phyloP scores from a whole-genome alignment of 1,140 invertebrate species.

The Idris sp. region DNA sequence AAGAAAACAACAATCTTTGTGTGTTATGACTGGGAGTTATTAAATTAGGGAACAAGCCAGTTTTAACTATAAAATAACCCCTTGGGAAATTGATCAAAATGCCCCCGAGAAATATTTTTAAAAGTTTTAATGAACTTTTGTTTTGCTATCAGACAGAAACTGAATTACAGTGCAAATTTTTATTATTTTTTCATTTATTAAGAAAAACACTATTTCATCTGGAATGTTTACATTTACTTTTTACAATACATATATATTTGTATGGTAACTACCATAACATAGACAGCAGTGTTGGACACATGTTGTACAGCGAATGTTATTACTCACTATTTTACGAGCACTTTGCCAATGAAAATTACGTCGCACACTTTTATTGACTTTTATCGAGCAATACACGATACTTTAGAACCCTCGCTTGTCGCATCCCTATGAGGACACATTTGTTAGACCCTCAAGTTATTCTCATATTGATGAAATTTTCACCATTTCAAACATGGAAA shows the following conservation, averaged over 20 bases:
- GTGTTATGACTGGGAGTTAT: too few species aligned
- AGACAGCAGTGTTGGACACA: slow-evolving; percentile 39
- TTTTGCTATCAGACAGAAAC: too few species aligned
- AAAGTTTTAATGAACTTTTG: too few species aligned
- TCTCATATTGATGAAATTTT: slow-evolving; percentile 55
- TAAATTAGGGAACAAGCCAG: too few species aligned
- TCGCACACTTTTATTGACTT: slow-evolving; percentile 61
- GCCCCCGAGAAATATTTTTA: too few species aligned
- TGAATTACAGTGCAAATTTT: too few species aligned
- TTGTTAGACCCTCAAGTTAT: slow-evolving; percentile 53
- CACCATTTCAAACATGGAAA: slow-evolving; percentile 33
- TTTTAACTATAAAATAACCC: too few species aligned
- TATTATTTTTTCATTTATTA: too few species aligned
- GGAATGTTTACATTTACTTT: too few species aligned
- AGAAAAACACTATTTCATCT: too few species aligned
- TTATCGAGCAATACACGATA: slow-evolving; percentile 62
- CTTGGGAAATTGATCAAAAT: too few species aligned
- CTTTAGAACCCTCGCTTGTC: slow-evolving; percentile 56
- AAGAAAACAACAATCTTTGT: background rate
- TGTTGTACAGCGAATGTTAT: slow-evolving; percentile 53
- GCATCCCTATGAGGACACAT: slow-evolving; percentile 52
- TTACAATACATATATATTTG: slow-evolving; percentile 9
- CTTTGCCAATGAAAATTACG: slow-evolving; percentile 63
- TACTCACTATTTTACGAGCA: slow-evolving; percentile 60
- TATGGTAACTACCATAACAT: slow-evolving; percentile 25